Evolutionary conservation across 1,140 invertebrate genomes (phyloP).

Genomic region (Sitodiplosis mosellana): DNA sequence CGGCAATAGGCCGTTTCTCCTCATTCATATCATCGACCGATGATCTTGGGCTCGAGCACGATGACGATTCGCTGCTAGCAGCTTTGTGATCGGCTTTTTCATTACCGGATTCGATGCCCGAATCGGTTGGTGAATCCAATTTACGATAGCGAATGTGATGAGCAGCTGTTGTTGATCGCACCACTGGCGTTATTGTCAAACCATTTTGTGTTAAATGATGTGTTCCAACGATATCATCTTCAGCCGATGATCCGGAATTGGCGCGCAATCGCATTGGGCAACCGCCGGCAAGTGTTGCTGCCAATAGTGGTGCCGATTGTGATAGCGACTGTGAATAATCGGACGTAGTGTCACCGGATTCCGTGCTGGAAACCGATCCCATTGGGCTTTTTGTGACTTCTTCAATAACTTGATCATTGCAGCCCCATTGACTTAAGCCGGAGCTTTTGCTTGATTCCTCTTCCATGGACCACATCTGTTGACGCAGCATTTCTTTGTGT

Average conservation of each 20-base stretch:
- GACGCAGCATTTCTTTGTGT: constrained; percentile 59
- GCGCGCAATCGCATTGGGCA: constrained; percentile 46
- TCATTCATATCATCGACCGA: constrained; percentile 61
- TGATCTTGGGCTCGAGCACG: constrained; percentile 70
- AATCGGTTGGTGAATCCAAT: constrained; percentile 76
- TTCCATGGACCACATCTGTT: constrained; percentile 44
- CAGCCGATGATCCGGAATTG: constrained; percentile 59
- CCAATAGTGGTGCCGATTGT: constrained; percentile 44
- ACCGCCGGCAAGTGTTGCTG: constrained; percentile 54
- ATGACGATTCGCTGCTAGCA: constrained; percentile 50
- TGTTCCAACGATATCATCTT: constrained; percentile 50
- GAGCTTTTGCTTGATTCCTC: constrained; percentile 39
- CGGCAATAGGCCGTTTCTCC: constrained; percentile 40
- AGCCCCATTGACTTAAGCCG: constrained; percentile 42
- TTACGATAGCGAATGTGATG: constrained; percentile 48
- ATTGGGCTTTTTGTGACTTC: constrained; percentile 65
- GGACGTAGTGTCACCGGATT: constrained; percentile 30
- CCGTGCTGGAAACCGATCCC: constrained; percentile 69
- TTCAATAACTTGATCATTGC: constrained; percentile 48
- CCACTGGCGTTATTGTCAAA: constrained; percentile 42
- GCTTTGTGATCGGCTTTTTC: constrained; percentile 61
- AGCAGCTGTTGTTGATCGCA: constrained; percentile 25
- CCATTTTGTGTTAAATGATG: constrained; percentile 44
- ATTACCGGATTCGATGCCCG: constrained; percentile 81
- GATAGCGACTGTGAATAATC: constrained; percentile 27